Evolutionary conservation across 2,888 invertebrate genomes (phyloP), one percentile per base, ranked within the genome.

Genomic region (Steinernema carpocapsae): DNA sequence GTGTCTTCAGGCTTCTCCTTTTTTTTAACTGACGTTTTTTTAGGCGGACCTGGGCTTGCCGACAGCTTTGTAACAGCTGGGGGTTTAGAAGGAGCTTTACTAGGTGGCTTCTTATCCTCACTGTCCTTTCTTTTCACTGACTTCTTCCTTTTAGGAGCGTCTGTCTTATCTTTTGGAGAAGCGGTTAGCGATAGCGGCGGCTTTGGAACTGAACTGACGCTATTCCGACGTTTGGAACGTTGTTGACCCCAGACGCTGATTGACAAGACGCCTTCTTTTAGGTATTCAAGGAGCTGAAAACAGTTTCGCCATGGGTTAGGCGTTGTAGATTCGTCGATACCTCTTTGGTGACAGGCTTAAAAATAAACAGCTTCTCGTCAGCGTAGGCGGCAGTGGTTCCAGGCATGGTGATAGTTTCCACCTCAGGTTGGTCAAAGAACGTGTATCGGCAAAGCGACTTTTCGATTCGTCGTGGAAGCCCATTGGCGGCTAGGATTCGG

Each of bases 161-260:
- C 56, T 2, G 22, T 22, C 22, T 22, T 56, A 22, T 22, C 4
- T 4, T 6, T 12, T 6, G 56, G 26, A 2, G 56, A 12, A 3
- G 56, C 6, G 22, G 24, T 12, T 1, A 56, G 24, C 4, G 56
- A 56, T 14, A 6, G 12, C 6, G 56, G 56, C 6, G 22, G n/a
- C 56, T 56, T 56, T 56, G 56, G 56, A 22, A 26, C 24, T 26
- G 17, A 12, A 4, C 2, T 56, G 22, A 10, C 17, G 29, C 48
- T 48, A 24, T 46, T n/a, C 37, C 22, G 70, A 22, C 42, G 10
- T 6, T 46, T 45, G 26, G 46, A 71, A 22, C 71, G 43, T 24
- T 91, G 90, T 76, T 89, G 89, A 14, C 90, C 91, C 88, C 88
- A 89, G 22, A 91, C 87, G 76, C 89, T 88, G 19, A 91, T 88